A percentile compares a stretch with the other conserved stretches of the same genome.
Conservation (phyloP, 2,797 vertebrate species). For the Mustela erminea region DNA sequence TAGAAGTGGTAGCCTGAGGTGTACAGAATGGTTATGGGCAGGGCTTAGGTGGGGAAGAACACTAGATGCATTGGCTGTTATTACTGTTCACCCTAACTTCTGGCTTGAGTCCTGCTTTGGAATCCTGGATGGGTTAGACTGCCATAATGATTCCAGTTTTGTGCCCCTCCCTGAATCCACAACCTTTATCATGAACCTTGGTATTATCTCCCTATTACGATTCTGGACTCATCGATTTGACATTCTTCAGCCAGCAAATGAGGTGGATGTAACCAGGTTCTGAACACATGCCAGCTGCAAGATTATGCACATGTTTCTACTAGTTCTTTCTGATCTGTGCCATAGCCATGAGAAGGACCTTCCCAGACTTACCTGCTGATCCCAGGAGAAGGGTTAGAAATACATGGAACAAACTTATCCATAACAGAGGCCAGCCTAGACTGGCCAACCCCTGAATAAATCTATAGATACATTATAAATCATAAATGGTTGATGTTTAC, state of each 20-base stretch:
- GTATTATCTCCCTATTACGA: neutral
- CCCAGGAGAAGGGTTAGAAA: neutral
- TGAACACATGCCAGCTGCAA: neutral
- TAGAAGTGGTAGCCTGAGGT: neutral
- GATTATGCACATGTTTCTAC: neutral
- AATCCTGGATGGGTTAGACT: neutral
- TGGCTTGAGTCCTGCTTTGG: neutral
- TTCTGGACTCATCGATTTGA: neutral
- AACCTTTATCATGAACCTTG: neutral
- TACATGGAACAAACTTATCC: neutral
- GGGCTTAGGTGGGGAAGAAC: neutral
- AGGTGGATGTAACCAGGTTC: neutral
- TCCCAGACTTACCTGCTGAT: neutral
- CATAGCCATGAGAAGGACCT: accelerated
- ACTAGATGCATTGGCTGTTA: neutral
- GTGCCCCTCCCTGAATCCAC: neutral
- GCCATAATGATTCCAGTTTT: neutral
- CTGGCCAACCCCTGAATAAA: neutral
- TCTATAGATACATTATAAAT: neutral
- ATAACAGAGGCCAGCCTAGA: neutral
- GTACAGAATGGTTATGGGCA: neutral
- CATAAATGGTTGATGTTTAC: neutral
- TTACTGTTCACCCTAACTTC: neutral
- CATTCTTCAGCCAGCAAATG: neutral
- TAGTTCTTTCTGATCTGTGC: neutral